Base-by-base conservation (phyloP, 2,113 vertebrate genomes). In the Aphyosemion australe region DNA sequence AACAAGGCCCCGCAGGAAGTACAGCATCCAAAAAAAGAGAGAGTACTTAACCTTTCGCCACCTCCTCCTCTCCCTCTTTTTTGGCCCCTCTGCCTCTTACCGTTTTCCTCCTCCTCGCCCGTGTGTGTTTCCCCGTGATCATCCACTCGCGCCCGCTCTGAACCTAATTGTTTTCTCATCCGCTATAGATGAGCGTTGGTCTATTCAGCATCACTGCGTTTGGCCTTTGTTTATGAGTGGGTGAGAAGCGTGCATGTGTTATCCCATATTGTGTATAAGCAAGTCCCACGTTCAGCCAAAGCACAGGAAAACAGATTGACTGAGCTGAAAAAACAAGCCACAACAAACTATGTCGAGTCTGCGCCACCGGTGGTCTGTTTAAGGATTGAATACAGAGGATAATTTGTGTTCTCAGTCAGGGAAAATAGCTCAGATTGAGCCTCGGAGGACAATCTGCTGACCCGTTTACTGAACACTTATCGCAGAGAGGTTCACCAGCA, bases 381-480 rank as follows among this genome's bases (percentile, higher is more conserved):
- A 83, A 64, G 61, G 72, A 76, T 87, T 88, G 86, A 90, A 89
- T 85, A 63, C 66, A 41, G 70, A 57, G 73, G 77, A 87, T 79
- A 86, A 87, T 90, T 89, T 89, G 84, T 84, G 74, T 85, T 87
- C 81, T 87, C 84, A 74, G 78, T 48, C 78, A 74, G 83, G 74
- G 80, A 88, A 86, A 88, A 90, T 87, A 83, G 84, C 85, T 84
- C 84, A 76, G 76, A 88, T 87, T 85, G 86, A 88, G 89, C 65
- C 63, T 61, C 58, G 15, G 74, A 84, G 80, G 77, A 85, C 86
- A 86, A 88, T 88, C 79, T 69, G 72, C 81, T 87, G 89, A 89
- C 89, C 89, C 63, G 79, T 87, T 90, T 89, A 87, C 83, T 18
- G 53, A 89, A 89, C 90, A 88, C 84, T 89, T 88, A 91, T 87